Conservation (phyloP, 2,888 invertebrate species). For the Brachyptera putata region DNA sequence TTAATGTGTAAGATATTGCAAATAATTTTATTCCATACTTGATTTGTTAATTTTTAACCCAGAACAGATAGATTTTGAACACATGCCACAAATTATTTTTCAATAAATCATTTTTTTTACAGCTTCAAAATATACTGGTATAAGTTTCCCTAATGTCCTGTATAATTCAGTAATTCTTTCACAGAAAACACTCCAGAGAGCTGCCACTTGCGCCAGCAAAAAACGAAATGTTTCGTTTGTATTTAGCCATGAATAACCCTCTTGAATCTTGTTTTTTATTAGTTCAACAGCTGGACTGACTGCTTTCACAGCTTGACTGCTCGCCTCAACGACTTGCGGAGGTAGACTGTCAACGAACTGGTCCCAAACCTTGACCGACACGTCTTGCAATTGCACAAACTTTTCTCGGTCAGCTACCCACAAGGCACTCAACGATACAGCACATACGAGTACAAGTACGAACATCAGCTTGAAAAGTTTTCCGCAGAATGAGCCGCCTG, state of each 20-base stretch:
- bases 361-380: neutral
- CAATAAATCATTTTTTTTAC: conserved; percentile 26
- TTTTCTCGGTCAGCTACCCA: neutral
- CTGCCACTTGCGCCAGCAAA: neutral
- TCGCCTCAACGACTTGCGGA: neutral
- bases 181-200: neutral
- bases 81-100: too few species aligned
- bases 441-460: neutral
- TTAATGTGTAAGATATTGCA: too few species aligned
- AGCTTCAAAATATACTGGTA: conserved; percentile 27
- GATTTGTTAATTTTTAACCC: too few species aligned
- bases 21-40: too few species aligned
- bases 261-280: conserved; percentile 16
- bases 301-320: neutral
- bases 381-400: neutral
- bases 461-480: conserved; percentile 9
- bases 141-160: conserved; percentile 2
- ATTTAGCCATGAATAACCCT: conserved; percentile 15
- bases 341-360: neutral
- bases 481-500: neutral
- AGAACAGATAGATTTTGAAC: too few species aligned
- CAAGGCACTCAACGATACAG: neutral
- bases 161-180: conserved; percentile 5
- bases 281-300: neutral
- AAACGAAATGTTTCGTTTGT: neutral